Percentiles rank a stretch among this genome's conserved stretches.
phyloP scores from a whole-genome alignment of 2,113 vertebrate species.

The Columbina picui region DNA sequence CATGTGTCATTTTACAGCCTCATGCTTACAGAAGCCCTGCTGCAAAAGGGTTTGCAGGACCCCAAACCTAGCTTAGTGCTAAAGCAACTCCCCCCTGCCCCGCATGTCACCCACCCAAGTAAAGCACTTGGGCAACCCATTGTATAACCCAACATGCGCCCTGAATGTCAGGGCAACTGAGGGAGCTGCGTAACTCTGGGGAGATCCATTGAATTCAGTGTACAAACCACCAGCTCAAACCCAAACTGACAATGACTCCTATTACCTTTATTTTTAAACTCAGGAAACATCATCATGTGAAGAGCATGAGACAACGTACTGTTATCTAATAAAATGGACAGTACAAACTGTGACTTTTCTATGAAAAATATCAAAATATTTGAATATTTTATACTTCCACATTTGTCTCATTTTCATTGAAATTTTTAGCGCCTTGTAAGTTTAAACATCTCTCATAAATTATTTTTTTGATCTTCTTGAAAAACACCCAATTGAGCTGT shows the following conservation, averaged over 20 bases:
- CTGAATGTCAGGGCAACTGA: neutral
- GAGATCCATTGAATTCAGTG: neutral
- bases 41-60: neutral
- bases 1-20: neutral
- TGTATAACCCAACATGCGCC: rapidly evolving
- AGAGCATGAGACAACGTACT: rapidly evolving
- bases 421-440: neutral
- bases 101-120: rapidly evolving
- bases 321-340: neutral
- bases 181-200: neutral
- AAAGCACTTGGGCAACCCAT: neutral
- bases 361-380: neutral
- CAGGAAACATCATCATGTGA: neutral
- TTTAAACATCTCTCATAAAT: slow-evolving; percentile 19
- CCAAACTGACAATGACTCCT: neutral
- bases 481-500: slow-evolving; percentile 31
- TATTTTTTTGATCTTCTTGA: slow-evolving; percentile 34
- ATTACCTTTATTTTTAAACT: neutral
- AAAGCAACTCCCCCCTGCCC: neutral
- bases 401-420: neutral
- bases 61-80: neutral
- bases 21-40: neutral
- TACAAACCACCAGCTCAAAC: neutral
- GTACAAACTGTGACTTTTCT: neutral
- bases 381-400: neutral